Evolutionary conservation across 1,140 invertebrate species (phyloP), one percentile per base, ranked within the genome.

Genomic region (Drosophila nigromelanica): DNA sequence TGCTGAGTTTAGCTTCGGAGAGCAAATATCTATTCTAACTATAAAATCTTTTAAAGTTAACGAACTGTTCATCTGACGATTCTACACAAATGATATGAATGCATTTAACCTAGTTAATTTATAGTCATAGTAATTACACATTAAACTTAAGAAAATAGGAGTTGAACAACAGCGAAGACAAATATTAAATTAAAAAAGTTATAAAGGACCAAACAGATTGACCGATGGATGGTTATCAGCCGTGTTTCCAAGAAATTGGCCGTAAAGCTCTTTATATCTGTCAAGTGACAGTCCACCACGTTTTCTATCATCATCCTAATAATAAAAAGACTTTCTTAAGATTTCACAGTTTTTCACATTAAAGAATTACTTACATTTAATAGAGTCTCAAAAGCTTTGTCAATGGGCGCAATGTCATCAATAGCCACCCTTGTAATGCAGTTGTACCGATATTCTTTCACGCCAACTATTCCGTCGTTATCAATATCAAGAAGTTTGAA

Each of bases 361-460:
- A 14, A 30, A 14, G 7, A 45, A 51, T 40, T 94, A 94, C 21
- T 95, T 92, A 97, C 96, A 80, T 94, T 96, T 69, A 96, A 92
- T 70, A 97, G 92, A 87, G 95, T 94, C 81, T 96, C 94, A 91
- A 94, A 97, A 10, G 96, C 95, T 77, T 96, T 95, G 83, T 97
- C 96, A 27, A 97, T 94, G 47, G 94, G 92, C 74, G 95, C 93
- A 61, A 97, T 94, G 70, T 95, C 95, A 66, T 96, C 95, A 45
- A 96, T 94, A 7, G 96, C 95, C 92, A 96, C 95, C 77, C 96
- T 94, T 58, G 95, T 94, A 24, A 96, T 95, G 77, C 96, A 96
- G 91, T 96, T 96, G 80, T 96, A 96, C 73, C 96, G 94, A 92
- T 95, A 97, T 93, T 97, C 96, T 48, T 97, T 95, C 1, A 96